Evolutionary conservation across 1,140 invertebrate genomes (phyloP).

Genomic region (Cyclargus thomasi): DNA sequence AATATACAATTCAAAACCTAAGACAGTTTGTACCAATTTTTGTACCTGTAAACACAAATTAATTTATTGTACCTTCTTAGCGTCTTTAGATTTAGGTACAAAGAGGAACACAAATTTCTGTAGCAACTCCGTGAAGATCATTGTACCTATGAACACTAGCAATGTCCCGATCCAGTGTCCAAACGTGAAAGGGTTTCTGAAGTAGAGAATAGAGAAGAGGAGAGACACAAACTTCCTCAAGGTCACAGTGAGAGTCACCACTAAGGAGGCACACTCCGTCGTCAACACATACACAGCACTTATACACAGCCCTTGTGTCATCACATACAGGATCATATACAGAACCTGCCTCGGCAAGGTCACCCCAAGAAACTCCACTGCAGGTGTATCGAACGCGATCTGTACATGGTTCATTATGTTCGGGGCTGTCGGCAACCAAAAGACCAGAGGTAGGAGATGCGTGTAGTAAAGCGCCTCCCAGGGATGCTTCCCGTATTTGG

Average conservation of each 20-base stretch:
- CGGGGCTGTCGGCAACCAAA: constrained; percentile 83
- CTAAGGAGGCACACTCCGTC: constrained; percentile 94
- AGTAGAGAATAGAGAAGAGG: constrained; percentile 96
- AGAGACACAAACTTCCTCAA: constrained; percentile 96
- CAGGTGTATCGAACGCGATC: constrained; percentile 77
- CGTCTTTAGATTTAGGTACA: constrained; percentile 35
- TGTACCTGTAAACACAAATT: neutral
- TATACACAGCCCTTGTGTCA: constrained; percentile 97
- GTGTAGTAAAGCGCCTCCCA: constrained; percentile 96
- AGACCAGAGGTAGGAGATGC: constrained; percentile 91
- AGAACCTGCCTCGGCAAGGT: constrained; percentile 84
- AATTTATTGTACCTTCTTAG: constrained; percentile 27
- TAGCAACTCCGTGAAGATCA: constrained; percentile 91
- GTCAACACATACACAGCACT: constrained; percentile 95
- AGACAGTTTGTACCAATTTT: neutral
- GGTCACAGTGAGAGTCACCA: constrained; percentile 96
- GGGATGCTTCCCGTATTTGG: constrained; percentile 93
- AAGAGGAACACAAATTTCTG: constrained; percentile 59
- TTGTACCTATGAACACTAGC: constrained; percentile 93
- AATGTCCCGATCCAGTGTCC: constrained; percentile 95
- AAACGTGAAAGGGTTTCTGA: constrained; percentile 94
- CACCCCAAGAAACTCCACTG: constrained; percentile 69
- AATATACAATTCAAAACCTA: neutral
- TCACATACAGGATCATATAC: constrained; percentile 89
- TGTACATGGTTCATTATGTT: constrained; percentile 86